Base-by-base conservation (phyloP, 2,888 invertebrate species). In the Tachina fera region DNA sequence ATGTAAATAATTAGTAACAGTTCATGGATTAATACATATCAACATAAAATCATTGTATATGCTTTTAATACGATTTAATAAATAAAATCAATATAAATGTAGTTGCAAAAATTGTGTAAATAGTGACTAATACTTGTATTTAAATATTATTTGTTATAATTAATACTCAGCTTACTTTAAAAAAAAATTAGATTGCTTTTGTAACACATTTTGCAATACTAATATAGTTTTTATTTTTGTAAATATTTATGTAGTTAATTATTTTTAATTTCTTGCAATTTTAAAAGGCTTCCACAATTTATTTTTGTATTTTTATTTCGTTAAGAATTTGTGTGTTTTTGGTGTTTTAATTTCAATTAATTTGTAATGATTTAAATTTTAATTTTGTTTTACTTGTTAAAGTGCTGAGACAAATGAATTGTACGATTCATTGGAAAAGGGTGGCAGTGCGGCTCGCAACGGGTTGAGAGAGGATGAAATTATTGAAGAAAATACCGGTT, bases 401-500 rank as follows among this genome's bases (percentile, higher is more conserved):
- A 93, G 93, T 88, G 92, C 93, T 75, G 93, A 93, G 87, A 92
- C 91, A 77, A 91, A 90, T 87, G 91, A 92, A 87, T 86, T 93
- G 45, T 92, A 90, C 77, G 91, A 91, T 79, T 90, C 90, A 72
- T 84, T 89, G 22, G 91, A 92, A 87, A 92, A 92, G 75, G 90
- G 89, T 65, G 87, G 87, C 31, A 90, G 90, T 39, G 90, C 88
- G 56, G 84, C 88, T 39, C 81, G 88, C 9, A 87, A 89, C 53
- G 74, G 67, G n/a, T 53, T 83, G 22, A 70, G 71, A 56, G 83
- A 84, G 6, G 85, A 87, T 68, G 89, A 88, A 58, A 93, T 93
- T 79, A 92, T 93, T 88, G 95, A 96, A 84, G 96, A 96, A 90
- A 94, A 95, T 88, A 95, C 95, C 83, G 97, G 96, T 65, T 99